A percentile compares a stretch with the other conserved stretches of the same genome.
phyloP scores from a whole-genome alignment of 2,797 vertebrate species.

The Lagorchestes hirsutus region DNA sequence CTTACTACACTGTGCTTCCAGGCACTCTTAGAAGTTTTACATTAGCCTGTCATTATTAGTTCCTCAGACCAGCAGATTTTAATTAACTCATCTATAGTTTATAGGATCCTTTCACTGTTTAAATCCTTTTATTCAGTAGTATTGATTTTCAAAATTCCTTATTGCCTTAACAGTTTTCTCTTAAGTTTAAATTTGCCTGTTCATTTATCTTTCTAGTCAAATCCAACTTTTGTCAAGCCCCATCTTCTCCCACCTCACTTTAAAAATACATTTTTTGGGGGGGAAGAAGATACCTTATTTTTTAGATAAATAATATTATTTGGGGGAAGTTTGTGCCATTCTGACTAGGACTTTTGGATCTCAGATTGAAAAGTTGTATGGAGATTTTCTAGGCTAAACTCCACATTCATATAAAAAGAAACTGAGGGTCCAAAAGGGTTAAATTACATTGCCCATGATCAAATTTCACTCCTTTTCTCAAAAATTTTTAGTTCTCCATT shows the following conservation, averaged over 20 bases:
- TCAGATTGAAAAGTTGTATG: not conserved
- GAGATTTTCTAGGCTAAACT: not conserved
- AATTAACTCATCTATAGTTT: not conserved
- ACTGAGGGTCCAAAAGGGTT: not conserved
- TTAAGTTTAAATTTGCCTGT: not conserved
- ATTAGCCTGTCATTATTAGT: not conserved
- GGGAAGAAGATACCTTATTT: not conserved
- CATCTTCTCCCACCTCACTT: not conserved
- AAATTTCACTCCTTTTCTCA: not conserved
- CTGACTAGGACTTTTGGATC: not conserved
- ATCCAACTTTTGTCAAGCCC: not conserved
- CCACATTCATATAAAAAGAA: not conserved
- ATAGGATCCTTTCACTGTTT: not conserved
- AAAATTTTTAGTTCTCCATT: not conserved
- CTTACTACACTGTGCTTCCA: not conserved
- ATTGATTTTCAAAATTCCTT: not conserved
- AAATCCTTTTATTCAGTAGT: not conserved
- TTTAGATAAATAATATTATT: not conserved
- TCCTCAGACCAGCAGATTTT: not conserved
- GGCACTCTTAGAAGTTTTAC: not conserved
- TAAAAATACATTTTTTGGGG: not conserved
- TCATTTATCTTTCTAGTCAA: not conserved
- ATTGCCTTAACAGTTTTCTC: not conserved
- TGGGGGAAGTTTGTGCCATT: not conserved
- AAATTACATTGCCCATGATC: not conserved